These are phyloP conservation scores for Drosophila pseudoobscura DNA, from an alignment of 1,140 invertebrate species.

Conservation along the genomic window DNA sequence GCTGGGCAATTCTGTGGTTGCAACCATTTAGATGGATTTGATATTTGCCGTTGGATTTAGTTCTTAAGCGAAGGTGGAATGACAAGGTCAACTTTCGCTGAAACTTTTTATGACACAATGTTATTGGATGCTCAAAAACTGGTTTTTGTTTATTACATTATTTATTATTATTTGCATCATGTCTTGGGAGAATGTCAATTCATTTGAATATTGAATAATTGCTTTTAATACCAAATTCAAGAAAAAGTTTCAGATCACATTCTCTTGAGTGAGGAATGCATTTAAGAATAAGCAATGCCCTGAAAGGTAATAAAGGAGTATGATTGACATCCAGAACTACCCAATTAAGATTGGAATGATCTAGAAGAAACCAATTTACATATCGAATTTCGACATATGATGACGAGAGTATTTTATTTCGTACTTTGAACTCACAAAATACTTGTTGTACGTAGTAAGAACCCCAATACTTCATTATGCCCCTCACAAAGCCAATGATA, in stretches of 20 bases:
- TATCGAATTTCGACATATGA: too few species aligned
- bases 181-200: slow-evolving; percentile 7
- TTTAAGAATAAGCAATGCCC: too few species aligned
- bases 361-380: too few species aligned
- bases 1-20: slow-evolving; percentile 35
- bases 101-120: slow-evolving; percentile 19
- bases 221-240: too few species aligned
- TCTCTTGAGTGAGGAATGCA: too few species aligned
- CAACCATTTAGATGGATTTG: slow-evolving; percentile 33
- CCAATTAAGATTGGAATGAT: too few species aligned
- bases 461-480: too few species aligned
- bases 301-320: too few species aligned
- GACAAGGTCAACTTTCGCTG: slow-evolving; percentile 21
- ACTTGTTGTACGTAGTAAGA: too few species aligned
- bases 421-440: slow-evolving; percentile 12
- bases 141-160: slow-evolving; percentile 35
- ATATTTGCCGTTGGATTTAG: slow-evolving; percentile 16
- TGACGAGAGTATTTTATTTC: background rate
- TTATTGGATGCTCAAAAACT: slow-evolving; percentile 38
- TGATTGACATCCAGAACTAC: too few species aligned
- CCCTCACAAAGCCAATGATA: slow-evolving; percentile 2
- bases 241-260: too few species aligned
- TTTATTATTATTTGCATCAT: slow-evolving; percentile 3
- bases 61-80: slow-evolving; percentile 13
- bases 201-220: slow-evolving; percentile 5